Conservation (phyloP, 2,113 vertebrate genomes). For the Barbus barbus region DNA sequence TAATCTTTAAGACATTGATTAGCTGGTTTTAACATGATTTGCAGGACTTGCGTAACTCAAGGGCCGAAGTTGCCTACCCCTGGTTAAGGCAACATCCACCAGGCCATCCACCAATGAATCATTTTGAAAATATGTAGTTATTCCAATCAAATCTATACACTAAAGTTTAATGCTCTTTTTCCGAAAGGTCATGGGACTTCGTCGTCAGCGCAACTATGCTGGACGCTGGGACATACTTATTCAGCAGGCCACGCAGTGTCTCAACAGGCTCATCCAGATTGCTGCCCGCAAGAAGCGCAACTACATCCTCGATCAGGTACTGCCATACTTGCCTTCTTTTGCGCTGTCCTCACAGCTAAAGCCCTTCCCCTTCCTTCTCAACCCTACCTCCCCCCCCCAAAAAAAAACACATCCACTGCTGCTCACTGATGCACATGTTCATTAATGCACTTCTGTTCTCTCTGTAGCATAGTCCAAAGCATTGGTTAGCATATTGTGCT, state of each 20-base stretch:
- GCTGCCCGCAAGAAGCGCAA: constrained; percentile 84
- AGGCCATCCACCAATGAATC: neutral
- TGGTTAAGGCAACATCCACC: no score
- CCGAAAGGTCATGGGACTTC: constrained; percentile 79
- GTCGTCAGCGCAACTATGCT: constrained; percentile 82
- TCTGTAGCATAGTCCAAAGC: constrained; percentile 50
- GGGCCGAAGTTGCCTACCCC: no score
- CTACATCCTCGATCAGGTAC: constrained; percentile 86
- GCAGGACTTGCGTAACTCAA: no score
- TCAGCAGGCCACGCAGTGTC: constrained; percentile 84
- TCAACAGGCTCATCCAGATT: constrained; percentile 85
- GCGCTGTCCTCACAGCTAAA: constrained; percentile 3
- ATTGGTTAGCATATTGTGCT: constrained; percentile 48
- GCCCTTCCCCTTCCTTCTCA: neutral
- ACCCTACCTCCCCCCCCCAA: constrained; percentile 10
- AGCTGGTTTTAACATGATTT: no score
- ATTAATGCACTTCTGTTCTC: constrained; percentile 53
- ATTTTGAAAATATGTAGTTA: neutral
- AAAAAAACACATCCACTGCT: constrained; percentile 30
- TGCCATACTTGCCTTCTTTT: constrained; percentile 13
- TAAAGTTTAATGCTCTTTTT: neutral
- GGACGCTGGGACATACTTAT: constrained; percentile 85
- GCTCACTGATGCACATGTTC: constrained; percentile 54
- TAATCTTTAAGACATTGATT: neutral
- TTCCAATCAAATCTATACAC: neutral